Percentiles rank a stretch among this genome's conserved stretches.
Evolutionary conservation across 2,888 invertebrate species (phyloP).

Genomic region (Ormia ochracea): DNA sequence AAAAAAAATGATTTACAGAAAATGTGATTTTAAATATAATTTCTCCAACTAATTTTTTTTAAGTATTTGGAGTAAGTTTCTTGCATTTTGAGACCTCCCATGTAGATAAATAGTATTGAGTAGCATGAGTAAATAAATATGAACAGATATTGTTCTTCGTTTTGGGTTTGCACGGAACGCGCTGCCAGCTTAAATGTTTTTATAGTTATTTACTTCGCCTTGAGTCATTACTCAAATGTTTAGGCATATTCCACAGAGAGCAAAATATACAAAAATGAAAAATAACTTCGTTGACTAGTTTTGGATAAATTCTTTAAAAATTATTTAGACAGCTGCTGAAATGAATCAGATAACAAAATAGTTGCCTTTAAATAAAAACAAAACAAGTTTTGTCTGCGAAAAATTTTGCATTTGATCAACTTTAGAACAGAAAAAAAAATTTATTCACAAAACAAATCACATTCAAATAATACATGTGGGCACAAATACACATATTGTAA

Average conservation of each 20-base stretch:
- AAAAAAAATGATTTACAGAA: too few species aligned
- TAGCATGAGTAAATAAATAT: too few species aligned
- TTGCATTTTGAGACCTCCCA: too few species aligned
- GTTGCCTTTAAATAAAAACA: not conserved
- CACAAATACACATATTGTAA: constrained; percentile 24
- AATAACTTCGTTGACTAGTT: constrained; percentile 33
- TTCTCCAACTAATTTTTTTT: too few species aligned
- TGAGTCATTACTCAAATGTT: not conserved
- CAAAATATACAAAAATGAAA: not conserved
- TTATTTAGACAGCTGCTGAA: constrained; percentile 33
- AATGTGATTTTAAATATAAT: too few species aligned
- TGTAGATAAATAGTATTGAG: too few species aligned
- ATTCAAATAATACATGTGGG: constrained; percentile 11
- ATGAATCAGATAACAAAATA: not conserved
- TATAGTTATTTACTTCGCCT: not conserved
- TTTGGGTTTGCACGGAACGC: too few species aligned
- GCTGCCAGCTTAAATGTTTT: too few species aligned
- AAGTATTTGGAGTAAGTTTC: too few species aligned
- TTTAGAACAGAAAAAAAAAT: constrained; percentile 3
- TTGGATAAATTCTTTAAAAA: constrained; percentile 47
- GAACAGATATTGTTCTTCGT: too few species aligned
- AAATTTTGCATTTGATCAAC: not conserved
- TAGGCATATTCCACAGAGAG: not conserved
- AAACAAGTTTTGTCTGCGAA: not conserved
- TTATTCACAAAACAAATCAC: constrained; percentile 8